These are phyloP conservation scores for Trogon melanurus DNA, from an alignment of 2,113 vertebrate genomes.

Conservation along the genomic window DNA sequence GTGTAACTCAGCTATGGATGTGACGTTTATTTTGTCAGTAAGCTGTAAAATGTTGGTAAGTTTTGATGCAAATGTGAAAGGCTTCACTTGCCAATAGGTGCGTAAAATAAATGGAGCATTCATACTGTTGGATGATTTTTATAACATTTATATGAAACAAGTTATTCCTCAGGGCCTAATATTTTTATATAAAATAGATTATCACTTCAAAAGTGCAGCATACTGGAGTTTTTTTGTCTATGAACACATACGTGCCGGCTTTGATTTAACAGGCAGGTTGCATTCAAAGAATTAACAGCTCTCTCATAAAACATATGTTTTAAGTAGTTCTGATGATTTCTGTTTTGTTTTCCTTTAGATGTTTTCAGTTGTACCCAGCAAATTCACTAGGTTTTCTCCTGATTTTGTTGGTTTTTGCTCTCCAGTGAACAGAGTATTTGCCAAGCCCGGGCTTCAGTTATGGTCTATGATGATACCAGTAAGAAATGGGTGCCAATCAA, in stretches of 20 bases:
- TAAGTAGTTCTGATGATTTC: neutral
- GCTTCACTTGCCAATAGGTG: neutral
- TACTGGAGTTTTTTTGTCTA: neutral
- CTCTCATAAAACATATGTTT: neutral
- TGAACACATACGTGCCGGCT: neutral
- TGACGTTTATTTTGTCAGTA: constrained; percentile 12
- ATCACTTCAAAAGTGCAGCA: neutral
- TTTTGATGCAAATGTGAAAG: constrained; percentile 10
- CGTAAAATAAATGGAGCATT: constrained; percentile 39
- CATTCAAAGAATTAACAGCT: constrained; percentile 3
- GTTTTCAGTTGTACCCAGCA: neutral
- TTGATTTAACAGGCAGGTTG: constrained; percentile 9
- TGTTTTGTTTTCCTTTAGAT: neutral
- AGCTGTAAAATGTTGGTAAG: constrained; percentile 7
- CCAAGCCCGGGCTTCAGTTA: constrained; percentile 98
- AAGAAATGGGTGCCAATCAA: constrained; percentile 99
- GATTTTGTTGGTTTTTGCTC: constrained; percentile 11
- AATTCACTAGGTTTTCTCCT: neutral
- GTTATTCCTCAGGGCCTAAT: constrained; percentile 6
- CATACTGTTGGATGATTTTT: neutral
- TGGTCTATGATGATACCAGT: constrained; percentile 99
- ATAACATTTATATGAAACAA: neutral
- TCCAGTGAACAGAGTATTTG: constrained; percentile 99
- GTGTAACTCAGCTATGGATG: neutral
- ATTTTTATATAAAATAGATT: constrained; percentile 18